Evolutionary conservation across 2,888 invertebrate species (phyloP).

Genomic region (Patella pellucida): DNA sequence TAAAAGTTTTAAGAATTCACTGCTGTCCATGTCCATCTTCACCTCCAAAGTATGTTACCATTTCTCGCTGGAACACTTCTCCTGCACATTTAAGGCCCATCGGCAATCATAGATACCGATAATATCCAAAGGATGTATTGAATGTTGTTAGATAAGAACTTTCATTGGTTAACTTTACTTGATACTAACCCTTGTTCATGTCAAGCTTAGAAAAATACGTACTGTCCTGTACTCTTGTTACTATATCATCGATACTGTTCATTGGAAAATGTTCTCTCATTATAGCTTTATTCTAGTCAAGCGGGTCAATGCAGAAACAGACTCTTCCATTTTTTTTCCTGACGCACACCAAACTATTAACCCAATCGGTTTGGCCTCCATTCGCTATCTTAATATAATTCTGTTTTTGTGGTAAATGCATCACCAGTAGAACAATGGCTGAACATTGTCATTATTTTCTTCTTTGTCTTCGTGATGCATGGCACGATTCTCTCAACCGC

Average conservation of each 20-base stretch:
- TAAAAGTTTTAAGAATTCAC: too few relatives aligned
- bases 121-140: conserved; percentile 29
- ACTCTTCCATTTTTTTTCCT: too few relatives aligned
- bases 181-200: conserved; percentile 29
- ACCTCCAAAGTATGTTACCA: conserved; percentile 27
- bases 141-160: conserved; percentile 27
- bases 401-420: conserved; percentile 17
- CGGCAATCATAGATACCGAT: conserved; percentile 28
- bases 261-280: conserved; percentile 32
- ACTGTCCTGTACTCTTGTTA: conserved; percentile 24
- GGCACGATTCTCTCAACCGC: neutral
- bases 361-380: neutral
- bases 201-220: conserved; percentile 29
- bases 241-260: conserved; percentile 27
- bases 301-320: conserved; percentile 14
- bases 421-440: conserved; percentile 22
- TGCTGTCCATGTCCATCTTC: too few relatives aligned
- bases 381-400: conserved; percentile 1
- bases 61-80: conserved; percentile 32
- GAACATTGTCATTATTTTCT: conserved; percentile 18
- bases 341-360: too few relatives aligned
- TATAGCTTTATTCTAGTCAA: conserved; percentile 28
- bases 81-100: conserved; percentile 30
- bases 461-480: neutral
- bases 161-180: conserved; percentile 23